phyloP scores from a whole-genome alignment of 2,797 vertebrate species.

The Arnoldichthys spilopterus region DNA sequence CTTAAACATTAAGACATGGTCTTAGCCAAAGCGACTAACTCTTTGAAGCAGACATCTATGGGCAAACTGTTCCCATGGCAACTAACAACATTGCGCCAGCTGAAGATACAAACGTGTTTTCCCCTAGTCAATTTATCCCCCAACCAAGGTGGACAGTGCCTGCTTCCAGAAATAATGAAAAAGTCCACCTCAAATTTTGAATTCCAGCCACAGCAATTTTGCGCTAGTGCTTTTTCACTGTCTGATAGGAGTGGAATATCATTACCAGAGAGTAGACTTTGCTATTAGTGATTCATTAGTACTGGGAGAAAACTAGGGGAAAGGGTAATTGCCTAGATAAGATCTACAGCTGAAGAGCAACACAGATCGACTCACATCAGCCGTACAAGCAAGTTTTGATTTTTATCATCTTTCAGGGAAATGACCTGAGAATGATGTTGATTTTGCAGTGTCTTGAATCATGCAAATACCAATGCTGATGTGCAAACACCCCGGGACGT shows the following conservation, averaged over 20 bases:
- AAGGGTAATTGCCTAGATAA: constrained; percentile 56
- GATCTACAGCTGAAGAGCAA: constrained; percentile 45
- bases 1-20: constrained; percentile 12
- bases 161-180: constrained; percentile 38
- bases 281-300: constrained; percentile 44
- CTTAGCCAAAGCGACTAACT: constrained; percentile 10
- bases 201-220: constrained; percentile 37
- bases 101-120: constrained; percentile 19
- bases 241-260: constrained; percentile 42
- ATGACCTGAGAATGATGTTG: constrained; percentile 26
- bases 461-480: background rate
- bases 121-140: background rate
- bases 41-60: constrained; percentile 11
- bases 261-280: constrained; percentile 45
- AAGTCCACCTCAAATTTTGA: constrained; percentile 18
- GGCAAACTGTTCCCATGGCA: constrained; percentile 31
- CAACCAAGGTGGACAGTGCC: constrained; percentile 2
- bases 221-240: constrained; percentile 31
- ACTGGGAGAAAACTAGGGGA: constrained; percentile 41
- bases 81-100: constrained; percentile 29
- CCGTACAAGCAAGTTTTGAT: constrained; percentile 11
- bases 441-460: constrained; percentile 8
- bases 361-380: constrained; percentile 41
- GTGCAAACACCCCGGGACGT: background rate
- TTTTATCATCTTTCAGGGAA: constrained; percentile 44